These are phyloP conservation scores for Luffia ferchaultella DNA, from an alignment of 2,888 invertebrate genomes.

Conservation along the genomic window DNA sequence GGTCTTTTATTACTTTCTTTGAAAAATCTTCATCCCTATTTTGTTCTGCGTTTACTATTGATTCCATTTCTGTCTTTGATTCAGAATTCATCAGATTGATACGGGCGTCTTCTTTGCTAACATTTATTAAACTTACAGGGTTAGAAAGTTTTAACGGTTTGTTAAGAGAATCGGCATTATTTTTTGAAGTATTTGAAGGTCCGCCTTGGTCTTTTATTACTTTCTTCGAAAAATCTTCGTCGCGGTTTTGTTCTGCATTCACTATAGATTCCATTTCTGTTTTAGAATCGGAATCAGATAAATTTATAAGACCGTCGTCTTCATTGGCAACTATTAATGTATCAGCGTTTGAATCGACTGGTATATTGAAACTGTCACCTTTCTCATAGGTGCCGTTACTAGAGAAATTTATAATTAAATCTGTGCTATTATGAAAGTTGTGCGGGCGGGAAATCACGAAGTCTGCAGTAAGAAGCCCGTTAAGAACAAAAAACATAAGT, in stretches of 20 bases:
- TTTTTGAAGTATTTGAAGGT: not conserved
- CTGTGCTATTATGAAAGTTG: conserved; percentile 27
- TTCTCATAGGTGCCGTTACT: conserved; percentile 24
- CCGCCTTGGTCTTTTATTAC: conserved; percentile 25
- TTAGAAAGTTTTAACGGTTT: too few relatives aligned
- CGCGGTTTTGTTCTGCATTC: conserved; percentile 46
- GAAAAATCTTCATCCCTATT: conserved; percentile 44
- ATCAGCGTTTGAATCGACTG: conserved; percentile 46
- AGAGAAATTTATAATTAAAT: conserved; percentile 32
- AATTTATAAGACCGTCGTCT: conserved; percentile 35
- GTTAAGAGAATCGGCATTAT: too few relatives aligned
- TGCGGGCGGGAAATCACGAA: conserved; percentile 46
- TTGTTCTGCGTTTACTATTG: conserved; percentile 45
- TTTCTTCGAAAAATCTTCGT: conserved; percentile 38
- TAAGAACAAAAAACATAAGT: conserved; percentile 50
- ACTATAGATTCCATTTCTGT: conserved; percentile 43
- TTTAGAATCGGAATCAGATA: conserved; percentile 23
- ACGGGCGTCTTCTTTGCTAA: conserved; percentile 31
- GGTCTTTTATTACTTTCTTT: conserved; percentile 29
- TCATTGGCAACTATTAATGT: conserved; percentile 44
- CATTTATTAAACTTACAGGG: conserved; percentile 47
- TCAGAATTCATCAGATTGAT: conserved; percentile 27
- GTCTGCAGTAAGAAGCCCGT: conserved; percentile 42
- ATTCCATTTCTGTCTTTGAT: conserved; percentile 37
- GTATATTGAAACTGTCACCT: conserved; percentile 40